phyloP scores from a whole-genome alignment of 1,140 invertebrate genomes.

The Ephestia elutella region DNA sequence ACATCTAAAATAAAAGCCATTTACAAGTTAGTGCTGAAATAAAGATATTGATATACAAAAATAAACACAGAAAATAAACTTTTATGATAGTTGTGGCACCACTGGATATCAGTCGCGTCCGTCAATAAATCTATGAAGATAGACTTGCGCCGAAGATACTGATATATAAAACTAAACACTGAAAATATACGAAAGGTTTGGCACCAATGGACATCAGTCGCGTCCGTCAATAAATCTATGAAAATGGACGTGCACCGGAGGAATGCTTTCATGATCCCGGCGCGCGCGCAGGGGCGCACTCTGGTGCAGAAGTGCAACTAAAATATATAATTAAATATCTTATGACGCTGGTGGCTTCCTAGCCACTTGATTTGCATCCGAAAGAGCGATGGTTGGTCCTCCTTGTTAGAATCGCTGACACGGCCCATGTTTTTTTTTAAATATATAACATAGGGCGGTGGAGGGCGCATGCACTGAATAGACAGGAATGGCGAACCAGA shows the following conservation, averaged over 20 bases:
- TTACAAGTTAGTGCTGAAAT: no score
- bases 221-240: slow-evolving; percentile 67
- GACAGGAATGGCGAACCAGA: no score
- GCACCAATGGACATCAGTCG: slow-evolving; percentile 39
- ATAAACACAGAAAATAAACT: no score
- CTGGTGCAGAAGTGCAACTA: background rate
- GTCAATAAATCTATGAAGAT: slow-evolving; percentile 64
- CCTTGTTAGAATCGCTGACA: no score
- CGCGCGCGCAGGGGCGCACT: slow-evolving; percentile 37
- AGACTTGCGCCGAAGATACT: slow-evolving; percentile 35
- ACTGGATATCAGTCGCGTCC: slow-evolving; percentile 46
- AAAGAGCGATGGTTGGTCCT: no score
- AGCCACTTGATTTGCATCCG: no score
- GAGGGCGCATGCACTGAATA: no score
- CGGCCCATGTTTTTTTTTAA: no score
- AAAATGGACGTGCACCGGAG: slow-evolving; percentile 33
- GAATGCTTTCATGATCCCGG: slow-evolving; percentile 66
- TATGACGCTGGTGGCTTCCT: no score
- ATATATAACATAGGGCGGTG: no score
- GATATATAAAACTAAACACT: background rate
- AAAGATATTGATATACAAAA: background rate
- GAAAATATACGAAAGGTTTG: slow-evolving; percentile 20
- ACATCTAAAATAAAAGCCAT: no score
- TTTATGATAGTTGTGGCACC: no score
- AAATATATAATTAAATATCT: background rate